Conservation (phyloP, 2,113 vertebrate genomes). For the Triplophysa rosa region DNA sequence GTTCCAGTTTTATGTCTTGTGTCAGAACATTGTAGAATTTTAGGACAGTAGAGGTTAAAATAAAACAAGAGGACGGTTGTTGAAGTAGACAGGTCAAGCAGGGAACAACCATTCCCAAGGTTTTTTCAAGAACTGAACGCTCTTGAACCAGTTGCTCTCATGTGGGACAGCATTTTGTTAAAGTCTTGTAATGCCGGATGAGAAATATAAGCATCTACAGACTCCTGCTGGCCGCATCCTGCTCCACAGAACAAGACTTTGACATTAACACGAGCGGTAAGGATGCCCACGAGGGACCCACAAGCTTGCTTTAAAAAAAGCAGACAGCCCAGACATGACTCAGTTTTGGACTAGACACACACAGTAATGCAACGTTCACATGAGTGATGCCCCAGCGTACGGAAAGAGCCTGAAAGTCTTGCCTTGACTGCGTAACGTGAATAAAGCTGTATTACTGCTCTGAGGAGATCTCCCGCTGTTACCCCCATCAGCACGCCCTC, state of each 20-base stretch:
- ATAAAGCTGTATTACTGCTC: slow-evolving; percentile 54
- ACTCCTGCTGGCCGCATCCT: slow-evolving; percentile 60
- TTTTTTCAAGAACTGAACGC: slow-evolving; percentile 29
- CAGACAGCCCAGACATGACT: slow-evolving; percentile 31
- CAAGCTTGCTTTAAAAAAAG: slow-evolving; percentile 41
- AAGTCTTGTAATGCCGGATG: slow-evolving; percentile 44
- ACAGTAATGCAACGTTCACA: slow-evolving; percentile 43
- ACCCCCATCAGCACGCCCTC: slow-evolving; percentile 36
- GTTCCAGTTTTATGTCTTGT: not conserved
- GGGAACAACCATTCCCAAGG: slow-evolving; percentile 49
- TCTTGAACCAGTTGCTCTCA: slow-evolving; percentile 42
- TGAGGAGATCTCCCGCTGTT: slow-evolving; percentile 49
- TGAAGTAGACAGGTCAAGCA: slow-evolving; percentile 13
- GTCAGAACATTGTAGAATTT: not conserved
- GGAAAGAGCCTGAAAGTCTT: slow-evolving; percentile 48
- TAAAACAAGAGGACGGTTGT: slow-evolving; percentile 5
- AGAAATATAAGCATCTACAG: slow-evolving; percentile 63
- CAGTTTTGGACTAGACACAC: not conserved
- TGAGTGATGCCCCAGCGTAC: slow-evolving; percentile 45
- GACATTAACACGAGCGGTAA: slow-evolving; percentile 67
- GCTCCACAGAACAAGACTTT: slow-evolving; percentile 67
- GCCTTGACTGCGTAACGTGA: slow-evolving; percentile 50
- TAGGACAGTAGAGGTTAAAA: slow-evolving; percentile 14
- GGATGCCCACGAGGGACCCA: slow-evolving; percentile 39
- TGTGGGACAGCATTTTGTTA: slow-evolving; percentile 47